Conservation (phyloP, 2,797 vertebrate genomes). For the Mus spretus region DNA sequence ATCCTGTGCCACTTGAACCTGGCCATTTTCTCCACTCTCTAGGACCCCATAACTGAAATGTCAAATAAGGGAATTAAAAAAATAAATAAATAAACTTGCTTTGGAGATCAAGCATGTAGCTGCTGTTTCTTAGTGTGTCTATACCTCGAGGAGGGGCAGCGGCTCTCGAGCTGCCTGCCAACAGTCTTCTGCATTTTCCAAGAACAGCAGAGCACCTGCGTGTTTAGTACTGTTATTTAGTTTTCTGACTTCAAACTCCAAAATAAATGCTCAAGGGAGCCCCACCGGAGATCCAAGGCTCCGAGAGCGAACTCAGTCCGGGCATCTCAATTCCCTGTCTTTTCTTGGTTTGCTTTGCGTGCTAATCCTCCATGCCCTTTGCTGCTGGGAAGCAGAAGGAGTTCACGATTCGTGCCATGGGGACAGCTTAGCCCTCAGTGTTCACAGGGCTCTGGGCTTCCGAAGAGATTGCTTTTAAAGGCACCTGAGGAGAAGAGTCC, state of each 20-base stretch:
- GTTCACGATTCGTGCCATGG: accelerated
- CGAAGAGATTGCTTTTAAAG: background rate
- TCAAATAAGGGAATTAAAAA: background rate
- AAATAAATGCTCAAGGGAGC: background rate
- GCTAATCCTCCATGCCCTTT: background rate
- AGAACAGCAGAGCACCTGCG: background rate
- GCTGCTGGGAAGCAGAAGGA: background rate
- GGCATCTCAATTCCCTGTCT: background rate
- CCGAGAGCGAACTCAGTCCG: background rate
- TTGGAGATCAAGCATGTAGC: background rate
- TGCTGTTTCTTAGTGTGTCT: background rate
- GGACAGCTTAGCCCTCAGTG: background rate
- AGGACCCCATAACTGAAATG: background rate
- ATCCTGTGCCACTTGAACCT: accelerated
- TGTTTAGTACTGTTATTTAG: background rate
- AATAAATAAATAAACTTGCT: background rate
- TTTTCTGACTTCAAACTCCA: background rate
- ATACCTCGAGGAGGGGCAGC: accelerated
- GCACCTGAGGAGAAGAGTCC: background rate
- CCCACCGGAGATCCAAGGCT: background rate
- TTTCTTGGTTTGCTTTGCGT: background rate
- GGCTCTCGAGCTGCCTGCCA: background rate
- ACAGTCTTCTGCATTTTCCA: background rate
- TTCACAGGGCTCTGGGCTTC: background rate
- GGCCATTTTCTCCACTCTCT: background rate